These are phyloP conservation scores for Rhineura floridana DNA, from an alignment of 2,113 vertebrate genomes.

Conservation along the genomic window DNA sequence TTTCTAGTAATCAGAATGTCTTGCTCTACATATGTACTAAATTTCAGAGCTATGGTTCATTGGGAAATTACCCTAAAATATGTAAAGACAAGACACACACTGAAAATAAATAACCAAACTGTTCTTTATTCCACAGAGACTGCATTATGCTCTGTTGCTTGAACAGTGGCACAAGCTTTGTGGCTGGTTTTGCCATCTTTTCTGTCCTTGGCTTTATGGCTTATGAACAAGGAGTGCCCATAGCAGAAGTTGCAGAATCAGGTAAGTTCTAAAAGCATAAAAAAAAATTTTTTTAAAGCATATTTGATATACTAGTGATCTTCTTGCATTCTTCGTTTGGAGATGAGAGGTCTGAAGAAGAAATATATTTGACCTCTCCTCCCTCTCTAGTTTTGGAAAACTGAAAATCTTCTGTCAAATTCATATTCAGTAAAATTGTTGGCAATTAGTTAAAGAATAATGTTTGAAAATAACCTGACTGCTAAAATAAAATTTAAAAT, in stretches of 20 bases:
- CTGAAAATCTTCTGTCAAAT: not conserved
- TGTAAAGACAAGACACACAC: conserved; percentile 19
- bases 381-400: not conserved
- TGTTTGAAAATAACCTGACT: not conserved
- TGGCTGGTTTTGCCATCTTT: conserved; percentile 98
- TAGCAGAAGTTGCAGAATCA: conserved; percentile 96
- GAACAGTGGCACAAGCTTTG: conserved; percentile 97
- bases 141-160: conserved; percentile 96
- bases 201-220: conserved; percentile 99
- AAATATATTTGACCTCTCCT: not conserved
- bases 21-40: not conserved
- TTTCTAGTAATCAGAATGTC: not conserved
- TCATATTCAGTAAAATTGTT: not conserved
- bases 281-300: too few species aligned
- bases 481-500: not conserved
- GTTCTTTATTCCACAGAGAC: conserved; percentile 81
- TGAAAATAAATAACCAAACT: conserved; percentile 57
- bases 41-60: not conserved
- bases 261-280: conserved; percentile 78
- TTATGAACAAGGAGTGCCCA: conserved; percentile 94
- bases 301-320: not conserved
- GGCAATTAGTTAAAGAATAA: not conserved
- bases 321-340: not conserved
- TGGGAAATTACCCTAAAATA: not conserved
- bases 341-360: not conserved